Evolutionary conservation across 1,140 invertebrate species (phyloP), one percentile per base, ranked within the genome.

Genomic region (Aleiodes sp.): DNA sequence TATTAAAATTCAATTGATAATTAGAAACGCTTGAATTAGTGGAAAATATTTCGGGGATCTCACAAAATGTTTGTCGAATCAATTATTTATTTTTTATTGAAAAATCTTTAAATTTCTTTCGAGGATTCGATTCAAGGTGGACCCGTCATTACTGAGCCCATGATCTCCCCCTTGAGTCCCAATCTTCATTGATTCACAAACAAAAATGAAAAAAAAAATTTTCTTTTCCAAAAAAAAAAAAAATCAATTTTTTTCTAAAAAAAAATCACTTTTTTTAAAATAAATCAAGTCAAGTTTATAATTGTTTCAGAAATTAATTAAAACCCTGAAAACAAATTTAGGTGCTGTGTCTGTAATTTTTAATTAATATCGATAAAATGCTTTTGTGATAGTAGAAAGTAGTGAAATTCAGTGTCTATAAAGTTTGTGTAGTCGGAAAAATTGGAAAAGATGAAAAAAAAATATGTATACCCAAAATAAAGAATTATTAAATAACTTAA

Each of bases 71-170:
- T 52, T n/a, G 33, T 37, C 19, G 29, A 37, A 41, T 63, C 21
- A 39, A 63, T 39, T 8, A 26, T 16, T 35, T 35, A 1, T 26
- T 35, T 63, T 12, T 10, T 46, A n/a, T 8, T 24, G 14, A 1
- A 24, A 6, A 12, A 28, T 59, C 21, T 37, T 39, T 63, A 10
- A 46, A 7, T 59, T 65, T 28, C 1, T 65, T 46, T 2, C 41
- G 59, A 35, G 31, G 33, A 33, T 31, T 67, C 66, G 74, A 65
- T 70, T 79, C 77, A 73, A 57, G 4, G 74, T 69, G 76, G 76
- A 75, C 74, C 59, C 65, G 74, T 78, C 78, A 75, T 76, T 57
- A 28, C 65, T 76, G 79, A 84, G 82, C 83, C 81, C 77, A 71
- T 77, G 80, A 76, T 80, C 77, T 76, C 77, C 76, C 71, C 72